A percentile compares a stretch with the other conserved stretches of the same genome.
These are phyloP conservation scores for Diabrotica virgifera DNA, from an alignment of 1,140 invertebrate genomes.

Conservation along the genomic window DNA sequence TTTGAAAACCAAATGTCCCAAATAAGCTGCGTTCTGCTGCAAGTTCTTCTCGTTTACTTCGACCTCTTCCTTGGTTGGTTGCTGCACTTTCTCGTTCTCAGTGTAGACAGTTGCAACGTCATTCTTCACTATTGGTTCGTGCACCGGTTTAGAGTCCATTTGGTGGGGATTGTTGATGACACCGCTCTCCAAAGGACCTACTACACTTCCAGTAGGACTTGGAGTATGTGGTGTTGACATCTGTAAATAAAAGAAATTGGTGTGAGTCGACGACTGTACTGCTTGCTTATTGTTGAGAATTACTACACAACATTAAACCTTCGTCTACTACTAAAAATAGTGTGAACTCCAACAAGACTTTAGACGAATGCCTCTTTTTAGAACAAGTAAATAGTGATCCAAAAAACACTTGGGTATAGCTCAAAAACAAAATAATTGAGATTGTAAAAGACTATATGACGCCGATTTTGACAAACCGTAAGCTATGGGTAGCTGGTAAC, in stretches of 20 bases:
- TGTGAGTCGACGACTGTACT: no score
- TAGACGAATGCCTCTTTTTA: no score
- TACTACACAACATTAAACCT: no score
- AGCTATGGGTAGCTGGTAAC: no score
- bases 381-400: no score
- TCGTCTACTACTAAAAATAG: no score
- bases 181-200: constrained; percentile 46
- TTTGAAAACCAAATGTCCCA: constrained; percentile 86
- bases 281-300: no score
- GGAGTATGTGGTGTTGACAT: constrained; percentile 45
- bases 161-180: constrained; percentile 40
- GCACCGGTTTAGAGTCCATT: constrained; percentile 44
- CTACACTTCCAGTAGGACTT: constrained; percentile 43
- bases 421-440: no score
- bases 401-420: no score
- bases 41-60: constrained; percentile 63
- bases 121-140: constrained; percentile 49
- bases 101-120: constrained; percentile 37
- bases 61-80: constrained; percentile 58
- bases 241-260: constrained; percentile 25
- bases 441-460: no score
- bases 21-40: constrained; percentile 55
- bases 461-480: no score
- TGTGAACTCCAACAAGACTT: no score
- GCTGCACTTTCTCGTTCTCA: constrained; percentile 51